Percentiles rank a stretch among this genome's conserved stretches.
Conservation (phyloP, 2,888 invertebrate genomes). For the Mechanitis messenoides region DNA sequence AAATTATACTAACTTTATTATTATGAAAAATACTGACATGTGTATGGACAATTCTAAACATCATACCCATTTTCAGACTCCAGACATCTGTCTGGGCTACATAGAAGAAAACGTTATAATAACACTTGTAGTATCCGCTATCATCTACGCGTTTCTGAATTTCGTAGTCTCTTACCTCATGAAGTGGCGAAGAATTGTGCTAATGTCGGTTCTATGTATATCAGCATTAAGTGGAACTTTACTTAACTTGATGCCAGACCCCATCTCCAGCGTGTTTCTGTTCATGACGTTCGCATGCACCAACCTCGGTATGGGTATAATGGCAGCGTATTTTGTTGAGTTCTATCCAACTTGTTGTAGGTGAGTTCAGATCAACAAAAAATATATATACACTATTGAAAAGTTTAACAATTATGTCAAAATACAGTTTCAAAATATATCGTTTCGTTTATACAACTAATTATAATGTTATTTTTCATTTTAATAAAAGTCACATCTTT, state of each 20-base stretch:
- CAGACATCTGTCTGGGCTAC: constrained; percentile 62
- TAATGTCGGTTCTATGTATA: constrained; percentile 65
- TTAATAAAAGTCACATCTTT: no score
- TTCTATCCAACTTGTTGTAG: constrained; percentile 65
- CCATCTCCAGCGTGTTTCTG: constrained; percentile 60
- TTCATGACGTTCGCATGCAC: constrained; percentile 65
- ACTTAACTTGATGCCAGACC: constrained; percentile 59
- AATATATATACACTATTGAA: background rate
- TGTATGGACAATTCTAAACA: no score
- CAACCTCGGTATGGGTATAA: constrained; percentile 63
- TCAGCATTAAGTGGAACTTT: constrained; percentile 74
- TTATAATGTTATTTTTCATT: no score
- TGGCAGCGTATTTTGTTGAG: constrained; percentile 67
- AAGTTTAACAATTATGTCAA: no score
- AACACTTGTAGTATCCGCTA: constrained; percentile 79
- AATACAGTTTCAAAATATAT: no score
- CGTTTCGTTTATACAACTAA: no score
- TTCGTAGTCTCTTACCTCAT: constrained; percentile 72
- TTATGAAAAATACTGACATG: no score
- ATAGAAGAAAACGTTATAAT: constrained; percentile 78
- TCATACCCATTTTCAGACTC: constrained; percentile 37
- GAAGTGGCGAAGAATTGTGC: constrained; percentile 70
- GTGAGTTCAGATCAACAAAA: constrained; percentile 36
- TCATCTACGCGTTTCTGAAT: constrained; percentile 78
- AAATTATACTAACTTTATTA: no score